These are phyloP conservation scores for Pachydiplax longipennis DNA, from an alignment of 2,888 invertebrate genomes.

Conservation along the genomic window DNA sequence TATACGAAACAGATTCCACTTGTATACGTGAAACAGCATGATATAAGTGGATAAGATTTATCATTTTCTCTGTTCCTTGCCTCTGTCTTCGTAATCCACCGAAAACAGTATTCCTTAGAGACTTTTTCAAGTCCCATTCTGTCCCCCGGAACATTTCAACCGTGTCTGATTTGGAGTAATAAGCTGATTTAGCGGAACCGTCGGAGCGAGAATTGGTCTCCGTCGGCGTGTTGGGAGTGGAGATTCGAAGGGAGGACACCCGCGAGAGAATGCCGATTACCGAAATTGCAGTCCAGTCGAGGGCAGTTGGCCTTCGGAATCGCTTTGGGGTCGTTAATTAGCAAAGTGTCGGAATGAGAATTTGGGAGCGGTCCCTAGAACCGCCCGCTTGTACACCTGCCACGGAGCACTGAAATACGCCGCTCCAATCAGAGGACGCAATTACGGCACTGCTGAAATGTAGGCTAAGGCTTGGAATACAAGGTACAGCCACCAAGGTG, in stretches of 20 bases:
- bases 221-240: not conserved
- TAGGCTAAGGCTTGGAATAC: conserved; percentile 7
- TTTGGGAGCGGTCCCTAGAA: conserved; percentile 32
- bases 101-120: not conserved
- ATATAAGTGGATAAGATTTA: too few species aligned
- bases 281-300: not conserved
- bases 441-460: not conserved
- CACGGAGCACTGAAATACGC: conserved; percentile 11
- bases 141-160: not conserved
- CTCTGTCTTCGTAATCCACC: not conserved
- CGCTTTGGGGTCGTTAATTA: conserved; percentile 39
- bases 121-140: not conserved
- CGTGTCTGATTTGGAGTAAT: not conserved
- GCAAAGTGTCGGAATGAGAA: conserved; percentile 37
- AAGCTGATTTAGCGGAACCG: not conserved
- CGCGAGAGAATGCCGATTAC: not conserved
- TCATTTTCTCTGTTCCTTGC: not conserved
- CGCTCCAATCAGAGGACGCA: conserved; percentile 26
- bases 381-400: conserved; percentile 37
- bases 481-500: not conserved
- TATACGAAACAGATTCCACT: too few species aligned
- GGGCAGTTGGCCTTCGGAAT: conserved; percentile 5
- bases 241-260: not conserved
- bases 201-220: not conserved
- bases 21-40: too few species aligned